Evolutionary conservation across 2,888 invertebrate genomes (phyloP), one percentile per base, ranked within the genome.

Genomic region (Bombyx huttoni): DNA sequence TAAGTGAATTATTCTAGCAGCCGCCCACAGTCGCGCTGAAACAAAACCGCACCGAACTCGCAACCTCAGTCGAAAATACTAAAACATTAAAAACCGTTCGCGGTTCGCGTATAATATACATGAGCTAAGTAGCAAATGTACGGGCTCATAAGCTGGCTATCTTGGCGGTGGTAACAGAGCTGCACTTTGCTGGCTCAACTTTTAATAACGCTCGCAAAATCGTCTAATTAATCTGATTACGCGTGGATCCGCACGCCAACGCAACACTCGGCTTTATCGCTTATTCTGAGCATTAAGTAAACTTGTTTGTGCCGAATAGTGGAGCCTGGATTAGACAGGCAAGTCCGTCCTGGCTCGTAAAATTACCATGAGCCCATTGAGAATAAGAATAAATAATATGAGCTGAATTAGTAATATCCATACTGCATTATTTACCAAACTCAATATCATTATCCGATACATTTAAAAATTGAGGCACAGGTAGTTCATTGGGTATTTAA

Each of bases 11-110:
- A 88, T 86, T 86, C 78, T 75, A 73, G 82, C 75, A 73, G 82
- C 75, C 80, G 81, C 84, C 87, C 86, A 86, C 83, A 76, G 81
- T 81, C 80, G 84, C 73, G 78, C 75, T 79, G 83, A 86, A 86
- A 86, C 85, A 85, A 82, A 86, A 86, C 83, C 76, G 80, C 70
- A 73, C 75, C 57, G 80, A 85, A 83, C 83, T 87, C 78, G 78
- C 85, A 86, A 85, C 84, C 84, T 83, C 84, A 84, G 85, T 85
- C 83, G 80, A 84, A 86, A 86, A 85, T 86, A 81, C 84, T 84
- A 80, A 87, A 87, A 85, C 85, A 85, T 86, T 86, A 84, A 87
- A 87, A 82, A 82, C 80, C 78, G 78, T 81, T 83, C 78, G 67
- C 67, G 67, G 78, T 73, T 73, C 75, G 82, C 77, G 81, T 83